A percentile compares a stretch with the other conserved stretches of the same genome.
phyloP scores from a whole-genome alignment of 2,888 invertebrate species.

The Amphipoea oculea region DNA sequence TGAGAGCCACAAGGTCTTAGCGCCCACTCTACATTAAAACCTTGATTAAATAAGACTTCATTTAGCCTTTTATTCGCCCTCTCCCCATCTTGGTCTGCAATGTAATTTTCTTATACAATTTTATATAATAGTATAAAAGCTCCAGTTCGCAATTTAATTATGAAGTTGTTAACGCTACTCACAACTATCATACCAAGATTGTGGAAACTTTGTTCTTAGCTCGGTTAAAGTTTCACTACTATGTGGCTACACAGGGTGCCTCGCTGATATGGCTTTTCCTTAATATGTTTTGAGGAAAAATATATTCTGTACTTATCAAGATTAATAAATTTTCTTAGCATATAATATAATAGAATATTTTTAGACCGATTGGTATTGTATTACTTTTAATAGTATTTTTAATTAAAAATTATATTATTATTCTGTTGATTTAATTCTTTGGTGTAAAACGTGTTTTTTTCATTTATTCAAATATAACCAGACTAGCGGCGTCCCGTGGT shows the following conservation, averaged over 20 bases:
- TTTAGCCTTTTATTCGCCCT: slow-evolving; percentile 19
- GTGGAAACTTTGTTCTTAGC: slow-evolving; percentile 33
- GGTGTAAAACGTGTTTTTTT: neutral
- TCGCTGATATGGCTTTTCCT: slow-evolving; percentile 12
- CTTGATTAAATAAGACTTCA: slow-evolving; percentile 43
- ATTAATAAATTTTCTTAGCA: neutral
- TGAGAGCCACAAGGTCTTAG: slow-evolving; percentile 19
- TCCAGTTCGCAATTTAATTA: slow-evolving; percentile 48
- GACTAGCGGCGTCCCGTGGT: too few species aligned
- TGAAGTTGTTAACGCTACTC: slow-evolving; percentile 42
- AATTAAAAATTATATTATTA: neutral
- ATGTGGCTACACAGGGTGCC: slow-evolving; percentile 20
- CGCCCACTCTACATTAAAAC: slow-evolving; percentile 10
- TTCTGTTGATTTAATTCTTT: neutral
- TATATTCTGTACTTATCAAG: neutral
- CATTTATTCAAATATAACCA: neutral
- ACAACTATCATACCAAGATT: slow-evolving; percentile 48
- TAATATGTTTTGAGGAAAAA: slow-evolving; percentile 11
- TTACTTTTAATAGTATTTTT: neutral
- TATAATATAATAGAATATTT: neutral
- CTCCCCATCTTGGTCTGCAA: slow-evolving; percentile 19
- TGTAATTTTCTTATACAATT: slow-evolving; percentile 37
- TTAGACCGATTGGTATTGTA: neutral
- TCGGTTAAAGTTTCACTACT: slow-evolving; percentile 49
- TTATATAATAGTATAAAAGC: slow-evolving; percentile 14